These are phyloP conservation scores for Microchirus variegatus DNA, from an alignment of 2,797 vertebrate species.

Conservation along the genomic window DNA sequence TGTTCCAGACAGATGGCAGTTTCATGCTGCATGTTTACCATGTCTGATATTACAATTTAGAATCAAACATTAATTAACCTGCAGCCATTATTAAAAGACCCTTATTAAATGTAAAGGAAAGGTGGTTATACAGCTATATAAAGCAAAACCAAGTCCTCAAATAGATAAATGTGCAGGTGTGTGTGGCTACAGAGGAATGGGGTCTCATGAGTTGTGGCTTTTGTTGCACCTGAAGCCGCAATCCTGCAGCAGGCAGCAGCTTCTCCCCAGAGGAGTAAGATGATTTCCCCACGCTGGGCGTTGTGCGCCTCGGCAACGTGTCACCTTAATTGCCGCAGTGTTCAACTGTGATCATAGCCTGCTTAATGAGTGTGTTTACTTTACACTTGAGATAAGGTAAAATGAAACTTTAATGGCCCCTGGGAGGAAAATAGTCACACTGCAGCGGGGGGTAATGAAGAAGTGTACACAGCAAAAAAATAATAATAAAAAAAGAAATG, in stretches of 20 bases:
- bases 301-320: conserved; percentile 27
- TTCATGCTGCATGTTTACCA: conserved; percentile 9
- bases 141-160: background rate
- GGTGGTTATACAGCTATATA: too few species aligned
- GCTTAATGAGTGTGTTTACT: conserved; percentile 77
- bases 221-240: conserved; percentile 49
- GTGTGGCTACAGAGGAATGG: background rate
- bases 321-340: conserved; percentile 37
- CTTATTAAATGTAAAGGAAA: background rate
- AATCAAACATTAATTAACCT: background rate
- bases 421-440: conserved; percentile 21
- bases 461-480: too few species aligned
- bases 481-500: background rate
- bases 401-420: conserved; percentile 62
- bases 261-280: conserved; percentile 32
- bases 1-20: conserved; percentile 30
- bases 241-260: conserved; percentile 5
- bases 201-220: conserved; percentile 1
- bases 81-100: conserved; percentile 6
- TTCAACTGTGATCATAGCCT: conserved; percentile 68
- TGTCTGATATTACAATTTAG: conserved; percentile 1
- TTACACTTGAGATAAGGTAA: conserved; percentile 41
- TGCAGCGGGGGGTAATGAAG: conserved; percentile 6
- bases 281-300: conserved; percentile 68
- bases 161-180: background rate